These are phyloP conservation scores for Pionites leucogaster DNA, from an alignment of 2,113 vertebrate species.

Conservation along the genomic window DNA sequence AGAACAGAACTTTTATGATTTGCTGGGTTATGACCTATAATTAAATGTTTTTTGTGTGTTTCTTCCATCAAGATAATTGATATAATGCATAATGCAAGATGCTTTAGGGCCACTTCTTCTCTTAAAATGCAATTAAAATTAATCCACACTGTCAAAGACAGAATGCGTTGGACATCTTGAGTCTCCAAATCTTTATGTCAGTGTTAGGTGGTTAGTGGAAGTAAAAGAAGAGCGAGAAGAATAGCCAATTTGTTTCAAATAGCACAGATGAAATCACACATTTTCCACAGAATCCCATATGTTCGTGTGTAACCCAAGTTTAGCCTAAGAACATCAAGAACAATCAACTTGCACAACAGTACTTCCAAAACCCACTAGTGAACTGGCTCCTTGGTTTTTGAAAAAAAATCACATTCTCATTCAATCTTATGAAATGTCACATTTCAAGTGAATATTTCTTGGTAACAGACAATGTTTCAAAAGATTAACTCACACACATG, in stretches of 20 bases:
- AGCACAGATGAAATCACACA: neutral
- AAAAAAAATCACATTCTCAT: neutral
- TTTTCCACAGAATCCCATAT: neutral
- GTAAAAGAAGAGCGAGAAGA: neutral
- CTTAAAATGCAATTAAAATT: constrained; percentile 72
- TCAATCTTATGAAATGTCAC: neutral
- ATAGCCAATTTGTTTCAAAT: constrained; percentile 35
- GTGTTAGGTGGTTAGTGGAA: constrained; percentile 6
- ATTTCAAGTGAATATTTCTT: neutral
- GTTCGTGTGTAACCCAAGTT: neutral
- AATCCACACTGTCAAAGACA: constrained; percentile 46
- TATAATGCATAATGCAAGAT: constrained; percentile 54
- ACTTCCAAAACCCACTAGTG: neutral
- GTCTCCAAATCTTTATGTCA: constrained; percentile 57
- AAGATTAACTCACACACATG: neutral
- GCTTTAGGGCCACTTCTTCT: constrained; percentile 53
- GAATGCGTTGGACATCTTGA: constrained; percentile 52
- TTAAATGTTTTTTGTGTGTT: constrained; percentile 75
- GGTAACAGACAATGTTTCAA: neutral
- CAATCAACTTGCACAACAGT: neutral
- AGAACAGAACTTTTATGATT: constrained; percentile 72
- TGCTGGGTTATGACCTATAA: constrained; percentile 74
- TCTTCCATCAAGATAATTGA: constrained; percentile 73
- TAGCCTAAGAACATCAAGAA: neutral
- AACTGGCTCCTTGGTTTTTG: neutral